These are phyloP conservation scores for Cephus cinctus DNA, from an alignment of 1,140 invertebrate species.

Conservation along the genomic window DNA sequence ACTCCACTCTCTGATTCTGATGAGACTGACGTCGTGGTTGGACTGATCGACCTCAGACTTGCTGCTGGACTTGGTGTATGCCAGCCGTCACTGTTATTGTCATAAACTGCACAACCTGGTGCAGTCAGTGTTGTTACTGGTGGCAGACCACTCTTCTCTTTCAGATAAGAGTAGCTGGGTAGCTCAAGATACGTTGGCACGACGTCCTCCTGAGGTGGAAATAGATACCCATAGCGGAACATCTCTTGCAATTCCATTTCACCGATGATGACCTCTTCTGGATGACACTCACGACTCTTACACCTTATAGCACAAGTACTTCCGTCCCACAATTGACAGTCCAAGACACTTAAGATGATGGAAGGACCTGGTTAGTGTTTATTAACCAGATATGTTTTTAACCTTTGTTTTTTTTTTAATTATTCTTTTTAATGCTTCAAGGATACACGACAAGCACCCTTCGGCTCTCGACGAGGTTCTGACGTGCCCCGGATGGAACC, in stretches of 20 bases:
- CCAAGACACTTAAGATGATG: no score
- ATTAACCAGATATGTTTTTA: no score
- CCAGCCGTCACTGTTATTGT: slow-evolving; percentile 59
- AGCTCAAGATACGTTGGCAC: slow-evolving; percentile 40
- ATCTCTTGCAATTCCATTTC: slow-evolving; percentile 52
- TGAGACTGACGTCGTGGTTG: slow-evolving; percentile 42
- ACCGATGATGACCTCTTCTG: no score
- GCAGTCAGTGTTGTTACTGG: slow-evolving; percentile 43
- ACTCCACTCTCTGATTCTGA: slow-evolving; percentile 36
- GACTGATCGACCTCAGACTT: slow-evolving; percentile 60
- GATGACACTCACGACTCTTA: background rate
- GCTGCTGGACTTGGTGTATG: slow-evolving; percentile 61
- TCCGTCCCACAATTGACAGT: no score
- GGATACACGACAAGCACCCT: no score
- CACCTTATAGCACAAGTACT: background rate
- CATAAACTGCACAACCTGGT: slow-evolving; percentile 38
- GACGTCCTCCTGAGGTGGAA: slow-evolving; percentile 43
- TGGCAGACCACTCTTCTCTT: slow-evolving; percentile 37
- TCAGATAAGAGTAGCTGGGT: slow-evolving; percentile 37
- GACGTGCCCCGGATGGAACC: slow-evolving; percentile 24
- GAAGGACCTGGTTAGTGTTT: no score
- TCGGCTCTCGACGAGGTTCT: slow-evolving; percentile 37
- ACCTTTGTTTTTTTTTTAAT: no score
- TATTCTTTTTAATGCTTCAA: no score
- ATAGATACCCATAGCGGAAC: slow-evolving; percentile 53